Conservation (phyloP, 2,113 vertebrate genomes). For the Paralichthys olivaceus region DNA sequence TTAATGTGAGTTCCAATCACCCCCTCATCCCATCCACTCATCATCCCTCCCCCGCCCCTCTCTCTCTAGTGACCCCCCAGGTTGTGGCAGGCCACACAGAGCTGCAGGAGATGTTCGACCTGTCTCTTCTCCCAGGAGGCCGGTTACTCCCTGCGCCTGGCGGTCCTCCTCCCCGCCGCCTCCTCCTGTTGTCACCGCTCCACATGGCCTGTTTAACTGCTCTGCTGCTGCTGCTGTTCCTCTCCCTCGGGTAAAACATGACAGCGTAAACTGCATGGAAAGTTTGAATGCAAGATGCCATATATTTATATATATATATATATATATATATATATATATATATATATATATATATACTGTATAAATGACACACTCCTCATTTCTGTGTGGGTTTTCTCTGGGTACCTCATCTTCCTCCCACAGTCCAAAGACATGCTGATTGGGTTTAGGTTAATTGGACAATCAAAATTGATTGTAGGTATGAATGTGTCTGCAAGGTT, state of each 20-base stretch:
- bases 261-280: not conserved
- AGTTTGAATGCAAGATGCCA: not conserved
- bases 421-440: too few species aligned
- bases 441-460: too few species aligned
- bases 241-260: slow-evolving; percentile 74
- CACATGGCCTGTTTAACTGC: slow-evolving; percentile 70
- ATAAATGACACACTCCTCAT: too few species aligned
- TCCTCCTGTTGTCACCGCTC: slow-evolving; percentile 27
- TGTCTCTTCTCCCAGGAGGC: slow-evolving; percentile 76
- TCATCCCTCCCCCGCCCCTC: not conserved
- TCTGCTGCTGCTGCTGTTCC: slow-evolving; percentile 71
- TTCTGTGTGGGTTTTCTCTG: too few species aligned
- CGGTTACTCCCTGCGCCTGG: slow-evolving; percentile 28
- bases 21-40: not conserved
- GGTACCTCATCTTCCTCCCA: too few species aligned
- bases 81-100: slow-evolving; percentile 60
- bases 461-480: too few species aligned
- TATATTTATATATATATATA: not conserved
- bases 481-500: too few species aligned
- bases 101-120: slow-evolving; percentile 81
- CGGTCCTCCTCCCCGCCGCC: not conserved
- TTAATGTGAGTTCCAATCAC: not conserved
- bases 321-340: not conserved
- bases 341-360: not conserved
- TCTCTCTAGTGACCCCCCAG: slow-evolving; percentile 70